These are phyloP conservation scores for Ctenochaetus hawaiiensis DNA, from an alignment of 2,797 vertebrate genomes.

Conservation along the genomic window DNA sequence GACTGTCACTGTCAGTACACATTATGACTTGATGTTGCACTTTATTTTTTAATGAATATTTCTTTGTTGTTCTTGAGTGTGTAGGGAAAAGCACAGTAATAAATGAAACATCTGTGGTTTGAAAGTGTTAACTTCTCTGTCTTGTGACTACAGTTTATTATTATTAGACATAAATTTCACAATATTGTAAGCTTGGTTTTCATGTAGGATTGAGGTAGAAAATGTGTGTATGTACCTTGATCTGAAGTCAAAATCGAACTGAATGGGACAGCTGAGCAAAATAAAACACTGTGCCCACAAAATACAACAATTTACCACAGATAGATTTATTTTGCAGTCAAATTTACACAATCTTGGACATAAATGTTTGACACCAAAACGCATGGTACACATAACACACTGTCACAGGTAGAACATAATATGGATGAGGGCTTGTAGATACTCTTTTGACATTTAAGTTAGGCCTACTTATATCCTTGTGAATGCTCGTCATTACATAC, in stretches of 20 bases:
- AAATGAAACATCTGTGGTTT: constrained; percentile 5
- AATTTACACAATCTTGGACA: constrained; percentile 74
- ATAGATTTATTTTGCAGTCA: constrained; percentile 82
- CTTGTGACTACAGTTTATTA: background rate
- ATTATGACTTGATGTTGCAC: constrained; percentile 5
- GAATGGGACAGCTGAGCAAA: background rate
- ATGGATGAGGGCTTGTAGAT: constrained; percentile 54
- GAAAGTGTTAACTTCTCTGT: background rate
- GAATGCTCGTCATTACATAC: constrained; percentile 61
- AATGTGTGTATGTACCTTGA: background rate
- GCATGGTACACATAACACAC: constrained; percentile 66
- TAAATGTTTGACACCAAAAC: constrained; percentile 73
- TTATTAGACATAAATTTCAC: background rate
- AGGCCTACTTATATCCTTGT: constrained; percentile 48
- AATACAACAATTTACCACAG: constrained; percentile 65
- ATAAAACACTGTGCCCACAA: constrained; percentile 20
- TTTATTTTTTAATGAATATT: constrained; percentile 29
- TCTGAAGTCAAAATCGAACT: background rate
- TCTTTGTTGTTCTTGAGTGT: constrained; percentile 6
- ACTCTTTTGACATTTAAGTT: constrained; percentile 69
- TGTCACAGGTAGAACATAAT: constrained; percentile 64
- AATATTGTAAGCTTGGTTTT: background rate
- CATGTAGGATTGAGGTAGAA: background rate
- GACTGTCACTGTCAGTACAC: constrained; percentile 6
- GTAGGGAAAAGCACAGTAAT: constrained; percentile 5